Evolutionary conservation across 1,140 invertebrate species (phyloP), one percentile per base, ranked within the genome.

Genomic region (Temnothorax longispinosus): DNA sequence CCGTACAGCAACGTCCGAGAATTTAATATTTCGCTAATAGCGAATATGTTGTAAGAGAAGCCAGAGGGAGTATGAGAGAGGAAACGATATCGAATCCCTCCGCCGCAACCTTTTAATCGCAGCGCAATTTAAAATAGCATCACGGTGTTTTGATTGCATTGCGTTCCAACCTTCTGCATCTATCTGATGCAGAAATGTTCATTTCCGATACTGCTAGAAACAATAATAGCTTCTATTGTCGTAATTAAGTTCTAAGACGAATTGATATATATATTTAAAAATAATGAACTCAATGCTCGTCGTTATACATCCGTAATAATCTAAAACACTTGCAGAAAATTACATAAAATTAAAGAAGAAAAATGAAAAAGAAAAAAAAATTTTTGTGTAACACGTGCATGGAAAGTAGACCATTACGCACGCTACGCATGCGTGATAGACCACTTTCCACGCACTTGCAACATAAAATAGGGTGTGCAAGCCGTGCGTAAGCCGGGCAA

Each of bases 1-100:
- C 44, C 21, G 3, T 65, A 64, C 13, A 67, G 27, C 41, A 44
- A 58, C 38, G n/a, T 74, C 27, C 27, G 13, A 54, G 27, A 62
- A 84, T 84, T 84, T 84, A 82, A 82, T 82, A 82, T 58, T 11
- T 10, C 13, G 27, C 41, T 84, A 84, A 84, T 84, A 75, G 69
- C 69, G 18, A 75, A 84, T 58, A 75, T 84, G 75, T 84, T 74
- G 52, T 82, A 82, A 82, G 67, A 82, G 41, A 74, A 27, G 8
- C 52, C n/a, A 58, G 18, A 58, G 18, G 18, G 11, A 32, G 41
- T 10, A 84, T 38, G 4, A 32, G 27, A 60, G 27, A 60, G 47
- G 0, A 75, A 84, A 38, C 41, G 80, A 82, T 74, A 82, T 82
- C 41, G n/a, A 74, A 75, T 75, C 69, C 8, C 18, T 44, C 15